phyloP scores from a whole-genome alignment of 2,113 vertebrate genomes.

The Seriola quinqueradiata region DNA sequence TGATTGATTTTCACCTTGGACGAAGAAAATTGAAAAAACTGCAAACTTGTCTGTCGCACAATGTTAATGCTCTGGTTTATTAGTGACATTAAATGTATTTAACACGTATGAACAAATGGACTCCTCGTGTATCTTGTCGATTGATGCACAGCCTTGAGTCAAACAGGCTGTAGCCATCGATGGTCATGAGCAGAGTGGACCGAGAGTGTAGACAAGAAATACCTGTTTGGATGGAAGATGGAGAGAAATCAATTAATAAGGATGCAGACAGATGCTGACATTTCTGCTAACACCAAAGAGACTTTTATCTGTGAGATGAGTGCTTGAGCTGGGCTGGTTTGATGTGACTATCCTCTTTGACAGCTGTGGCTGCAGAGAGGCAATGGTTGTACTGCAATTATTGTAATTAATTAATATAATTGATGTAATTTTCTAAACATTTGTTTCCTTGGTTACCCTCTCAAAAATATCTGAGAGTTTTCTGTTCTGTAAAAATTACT shows the following conservation, averaged over 20 bases:
- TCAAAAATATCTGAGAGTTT: not conserved
- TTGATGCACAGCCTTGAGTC: conserved; percentile 30
- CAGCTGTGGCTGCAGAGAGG: conserved; percentile 22
- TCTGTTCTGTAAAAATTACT: not conserved
- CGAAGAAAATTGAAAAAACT: conserved; percentile 28
- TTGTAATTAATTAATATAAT: too few relatives aligned
- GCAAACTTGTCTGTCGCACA: conserved; percentile 14
- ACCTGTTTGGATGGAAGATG: conserved; percentile 46
- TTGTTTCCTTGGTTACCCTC: too few relatives aligned
- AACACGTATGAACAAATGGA: conserved; percentile 33
- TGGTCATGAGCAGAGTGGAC: conserved; percentile 18
- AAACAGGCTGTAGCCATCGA: conserved; percentile 24
- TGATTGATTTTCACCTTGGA: conserved; percentile 41
- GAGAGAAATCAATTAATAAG: conserved; percentile 71
- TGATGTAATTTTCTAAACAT: too few relatives aligned
- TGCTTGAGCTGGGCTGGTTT: conserved; percentile 45
- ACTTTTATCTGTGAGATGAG: conserved; percentile 71
- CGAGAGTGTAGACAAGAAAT: conserved; percentile 29
- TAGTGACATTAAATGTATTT: conserved; percentile 42
- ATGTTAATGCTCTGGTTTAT: conserved; percentile 11
- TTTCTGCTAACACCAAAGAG: conserved; percentile 60
- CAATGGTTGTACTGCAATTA: not conserved
- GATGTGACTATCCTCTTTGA: conserved; percentile 57
- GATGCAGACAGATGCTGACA: conserved; percentile 67
- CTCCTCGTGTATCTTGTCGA: conserved; percentile 36